phyloP scores from a whole-genome alignment of 2,113 vertebrate genomes.

The Ophthalmolycus amberensis region DNA sequence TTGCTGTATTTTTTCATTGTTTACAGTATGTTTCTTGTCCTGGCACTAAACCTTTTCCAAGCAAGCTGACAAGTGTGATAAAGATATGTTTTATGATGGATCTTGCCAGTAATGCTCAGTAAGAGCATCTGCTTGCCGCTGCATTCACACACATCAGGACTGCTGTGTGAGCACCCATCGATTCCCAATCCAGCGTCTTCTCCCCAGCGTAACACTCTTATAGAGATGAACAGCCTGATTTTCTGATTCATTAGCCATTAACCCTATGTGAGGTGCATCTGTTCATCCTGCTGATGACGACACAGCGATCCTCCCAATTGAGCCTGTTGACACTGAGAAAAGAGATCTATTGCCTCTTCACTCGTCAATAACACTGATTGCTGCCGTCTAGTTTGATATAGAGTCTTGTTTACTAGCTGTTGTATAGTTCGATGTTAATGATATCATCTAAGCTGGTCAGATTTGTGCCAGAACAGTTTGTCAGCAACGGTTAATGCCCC shows the following conservation, averaged over 20 bases:
- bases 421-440: background rate
- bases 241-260: slow-evolving; percentile 34
- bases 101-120: background rate
- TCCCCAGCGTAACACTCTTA: slow-evolving; percentile 3
- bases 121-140: background rate
- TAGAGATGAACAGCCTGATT: slow-evolving; percentile 25
- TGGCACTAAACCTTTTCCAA: background rate
- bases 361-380: slow-evolving; percentile 44
- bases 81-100: slow-evolving; percentile 17
- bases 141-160: slow-evolving; percentile 1
- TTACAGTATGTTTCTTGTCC: background rate
- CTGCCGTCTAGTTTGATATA: slow-evolving; percentile 29
- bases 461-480: too few relatives aligned
- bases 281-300: slow-evolving; percentile 30
- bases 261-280: background rate
- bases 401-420: background rate
- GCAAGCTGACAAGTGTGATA: background rate
- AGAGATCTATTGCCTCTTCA: slow-evolving; percentile 21
- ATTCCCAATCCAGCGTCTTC: slow-evolving; percentile 34
- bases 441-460: too few relatives aligned
- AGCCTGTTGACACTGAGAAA: slow-evolving; percentile 45
- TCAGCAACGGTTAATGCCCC: too few relatives aligned
- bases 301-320: slow-evolving; percentile 29
- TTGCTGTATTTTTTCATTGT: background rate
- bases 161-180: slow-evolving; percentile 39